Conservation (phyloP, 2,888 invertebrate species). For the Pheosia gnoma region DNA sequence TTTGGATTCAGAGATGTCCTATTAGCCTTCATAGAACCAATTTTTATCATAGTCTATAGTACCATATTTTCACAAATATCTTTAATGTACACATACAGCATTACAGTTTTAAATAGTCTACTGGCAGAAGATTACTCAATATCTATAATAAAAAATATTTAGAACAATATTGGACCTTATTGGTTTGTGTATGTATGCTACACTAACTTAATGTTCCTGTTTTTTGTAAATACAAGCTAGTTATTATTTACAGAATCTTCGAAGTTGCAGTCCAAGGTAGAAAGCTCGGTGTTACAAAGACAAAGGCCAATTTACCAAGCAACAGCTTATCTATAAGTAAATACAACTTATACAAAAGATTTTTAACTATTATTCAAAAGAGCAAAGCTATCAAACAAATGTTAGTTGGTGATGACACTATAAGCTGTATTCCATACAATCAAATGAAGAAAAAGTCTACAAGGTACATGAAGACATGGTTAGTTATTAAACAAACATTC, state of each 20-base stretch:
- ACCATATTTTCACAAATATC: too few species aligned
- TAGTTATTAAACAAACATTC: slow-evolving; percentile 66
- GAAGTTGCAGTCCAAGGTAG: slow-evolving; percentile 91
- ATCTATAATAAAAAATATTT: too few species aligned
- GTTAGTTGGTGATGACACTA: slow-evolving; percentile 37
- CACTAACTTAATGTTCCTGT: too few species aligned
- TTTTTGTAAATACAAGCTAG: too few species aligned
- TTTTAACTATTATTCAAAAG: slow-evolving; percentile 64
- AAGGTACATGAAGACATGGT: slow-evolving; percentile 66
- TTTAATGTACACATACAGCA: too few species aligned
- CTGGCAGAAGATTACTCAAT: too few species aligned
- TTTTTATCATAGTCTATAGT: too few species aligned
- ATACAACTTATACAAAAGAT: slow-evolving; percentile 78
- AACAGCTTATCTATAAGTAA: slow-evolving; percentile 82
- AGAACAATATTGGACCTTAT: too few species aligned
- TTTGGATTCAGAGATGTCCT: too few species aligned
- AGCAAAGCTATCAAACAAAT: slow-evolving; percentile 46
- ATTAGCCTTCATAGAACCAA: too few species aligned
- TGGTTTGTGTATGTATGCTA: too few species aligned
- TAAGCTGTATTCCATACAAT: slow-evolving; percentile 59
- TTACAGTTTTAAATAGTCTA: too few species aligned
- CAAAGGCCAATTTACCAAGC: slow-evolving; percentile 68
- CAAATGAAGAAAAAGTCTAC: slow-evolving; percentile 66
- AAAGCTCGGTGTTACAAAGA: slow-evolving; percentile 91
- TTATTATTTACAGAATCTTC: slow-evolving; percentile 75